phyloP scores from a whole-genome alignment of 2,888 invertebrate species.

The Drosophila mimica region DNA sequence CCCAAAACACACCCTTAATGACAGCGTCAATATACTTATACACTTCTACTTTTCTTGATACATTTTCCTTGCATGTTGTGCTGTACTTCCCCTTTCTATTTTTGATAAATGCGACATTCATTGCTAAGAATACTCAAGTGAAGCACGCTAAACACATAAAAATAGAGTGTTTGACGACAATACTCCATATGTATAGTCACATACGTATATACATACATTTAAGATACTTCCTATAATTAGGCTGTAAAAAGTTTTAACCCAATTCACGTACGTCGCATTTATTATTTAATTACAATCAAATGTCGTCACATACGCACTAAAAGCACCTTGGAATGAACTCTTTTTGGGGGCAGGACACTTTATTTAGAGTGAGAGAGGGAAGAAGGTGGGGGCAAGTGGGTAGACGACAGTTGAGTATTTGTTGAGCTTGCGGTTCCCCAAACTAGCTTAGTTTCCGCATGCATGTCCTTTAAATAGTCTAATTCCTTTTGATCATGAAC shows the following conservation, averaged over 20 bases:
- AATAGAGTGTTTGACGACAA: constrained; percentile 50
- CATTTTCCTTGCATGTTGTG: constrained; percentile 29
- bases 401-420: not conserved
- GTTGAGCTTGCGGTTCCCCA: not conserved
- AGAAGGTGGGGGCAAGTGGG: not conserved
- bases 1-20: constrained; percentile 27
- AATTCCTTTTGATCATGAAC: constrained; percentile 7
- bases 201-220: constrained; percentile 8
- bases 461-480: constrained; percentile 33
- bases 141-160: constrained; percentile 53
- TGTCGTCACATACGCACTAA: constrained; percentile 38
- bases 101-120: constrained; percentile 50
- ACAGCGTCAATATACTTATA: constrained; percentile 13
- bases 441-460: constrained; percentile 7
- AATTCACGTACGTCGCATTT: constrained; percentile 43
- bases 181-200: constrained; percentile 8
- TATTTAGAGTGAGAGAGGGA: not conserved
- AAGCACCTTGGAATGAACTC: constrained; percentile 28
- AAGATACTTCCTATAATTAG: constrained; percentile 20
- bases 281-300: constrained; percentile 58
- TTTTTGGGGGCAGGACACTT: not conserved
- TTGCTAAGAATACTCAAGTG: constrained; percentile 46
- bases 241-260: constrained; percentile 48
- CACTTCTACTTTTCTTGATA: constrained; percentile 4
- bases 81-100: constrained; percentile 3